Evolutionary conservation across 2,797 vertebrate genomes (phyloP).

Genomic region (Sibirionetta formosa): DNA sequence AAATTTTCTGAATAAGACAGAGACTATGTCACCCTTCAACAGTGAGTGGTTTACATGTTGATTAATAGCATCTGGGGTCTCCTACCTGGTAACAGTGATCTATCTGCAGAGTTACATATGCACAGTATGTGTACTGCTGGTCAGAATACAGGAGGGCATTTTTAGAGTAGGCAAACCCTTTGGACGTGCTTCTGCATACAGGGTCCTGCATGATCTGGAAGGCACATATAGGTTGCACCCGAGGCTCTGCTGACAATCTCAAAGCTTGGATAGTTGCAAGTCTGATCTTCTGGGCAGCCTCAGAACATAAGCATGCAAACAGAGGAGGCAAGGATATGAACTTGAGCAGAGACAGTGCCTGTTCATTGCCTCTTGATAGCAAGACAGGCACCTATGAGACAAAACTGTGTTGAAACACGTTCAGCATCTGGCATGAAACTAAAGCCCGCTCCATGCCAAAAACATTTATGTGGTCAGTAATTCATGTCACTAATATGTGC

Average conservation of each 20-base stretch:
- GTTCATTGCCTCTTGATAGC: neutral
- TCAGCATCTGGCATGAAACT: neutral
- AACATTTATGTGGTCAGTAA: neutral
- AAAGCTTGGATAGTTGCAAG: neutral
- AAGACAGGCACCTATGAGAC: neutral
- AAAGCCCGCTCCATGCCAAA: neutral
- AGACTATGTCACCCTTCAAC: neutral
- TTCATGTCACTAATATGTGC: neutral
- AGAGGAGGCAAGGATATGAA: neutral
- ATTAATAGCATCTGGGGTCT: neutral
- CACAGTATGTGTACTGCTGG: accelerated
- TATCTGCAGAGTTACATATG: neutral
- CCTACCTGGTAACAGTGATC: neutral
- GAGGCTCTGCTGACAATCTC: neutral
- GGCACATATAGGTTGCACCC: neutral
- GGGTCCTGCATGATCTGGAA: neutral
- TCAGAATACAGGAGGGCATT: neutral
- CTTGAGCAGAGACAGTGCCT: neutral
- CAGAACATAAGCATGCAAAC: neutral
- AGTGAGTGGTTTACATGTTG: accelerated
- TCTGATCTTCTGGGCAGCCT: neutral
- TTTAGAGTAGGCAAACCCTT: neutral
- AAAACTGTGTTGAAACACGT: neutral
- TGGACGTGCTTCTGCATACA: neutral
- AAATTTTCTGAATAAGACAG: neutral